Conservation (phyloP, 2,113 vertebrate species). For the Psettodes erumei region DNA sequence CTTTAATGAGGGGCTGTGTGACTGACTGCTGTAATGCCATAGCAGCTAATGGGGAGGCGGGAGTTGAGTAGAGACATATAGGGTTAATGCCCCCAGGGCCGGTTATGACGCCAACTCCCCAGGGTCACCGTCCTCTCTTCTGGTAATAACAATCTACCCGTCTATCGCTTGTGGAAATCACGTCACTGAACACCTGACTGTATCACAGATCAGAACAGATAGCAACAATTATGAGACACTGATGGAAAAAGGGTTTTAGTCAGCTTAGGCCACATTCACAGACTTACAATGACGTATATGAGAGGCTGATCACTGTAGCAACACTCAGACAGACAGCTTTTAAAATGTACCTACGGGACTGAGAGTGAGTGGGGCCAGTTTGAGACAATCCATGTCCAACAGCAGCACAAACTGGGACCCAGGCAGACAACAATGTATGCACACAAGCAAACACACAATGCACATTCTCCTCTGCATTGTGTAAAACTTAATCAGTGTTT, state of each 20-base stretch:
- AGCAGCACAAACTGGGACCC: neutral
- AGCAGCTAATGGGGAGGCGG: conserved; percentile 39
- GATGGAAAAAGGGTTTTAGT: neutral
- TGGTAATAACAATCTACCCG: conserved; percentile 27
- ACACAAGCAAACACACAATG: conserved; percentile 31
- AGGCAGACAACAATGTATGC: neutral
- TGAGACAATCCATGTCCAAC: neutral
- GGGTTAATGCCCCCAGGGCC: conserved; percentile 35
- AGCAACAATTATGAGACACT: conserved; percentile 7
- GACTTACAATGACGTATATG: neutral
- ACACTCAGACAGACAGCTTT: neutral
- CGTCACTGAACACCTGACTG: conserved; percentile 33
- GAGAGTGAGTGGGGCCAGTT: conserved; percentile 12
- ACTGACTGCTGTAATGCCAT: conserved; percentile 56
- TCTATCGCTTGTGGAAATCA: conserved; percentile 4
- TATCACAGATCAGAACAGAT: conserved; percentile 20
- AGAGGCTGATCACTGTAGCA: conserved; percentile 2
- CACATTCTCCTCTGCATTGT: conserved; percentile 53
- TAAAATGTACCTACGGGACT: conserved; percentile 16
- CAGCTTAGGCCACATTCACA: neutral
- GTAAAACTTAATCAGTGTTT: conserved; percentile 55
- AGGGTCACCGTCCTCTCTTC: conserved; percentile 24
- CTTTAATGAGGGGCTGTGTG: conserved; percentile 63
- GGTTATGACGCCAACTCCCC: conserved; percentile 30
- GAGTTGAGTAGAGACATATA: conserved; percentile 28